A percentile compares a stretch with the other conserved stretches of the same genome.
Conservation (phyloP, 2,888 invertebrate species). For the Sesamia inferens region DNA sequence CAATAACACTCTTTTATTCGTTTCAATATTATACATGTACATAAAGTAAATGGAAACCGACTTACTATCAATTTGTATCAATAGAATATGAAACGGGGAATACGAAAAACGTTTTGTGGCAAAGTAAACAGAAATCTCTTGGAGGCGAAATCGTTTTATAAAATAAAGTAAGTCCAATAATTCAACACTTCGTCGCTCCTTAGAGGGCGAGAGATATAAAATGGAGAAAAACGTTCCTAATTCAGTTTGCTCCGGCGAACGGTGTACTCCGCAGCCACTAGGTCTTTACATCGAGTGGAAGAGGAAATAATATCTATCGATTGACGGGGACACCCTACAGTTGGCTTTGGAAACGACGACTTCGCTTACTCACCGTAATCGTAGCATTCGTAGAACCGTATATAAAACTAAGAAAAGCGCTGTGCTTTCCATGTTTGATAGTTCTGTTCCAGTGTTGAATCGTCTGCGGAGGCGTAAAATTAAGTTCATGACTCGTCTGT, state of each 20-base stretch:
- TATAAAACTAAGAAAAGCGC: conserved; percentile 62
- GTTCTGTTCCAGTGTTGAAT: conserved; percentile 52
- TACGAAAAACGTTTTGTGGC: conserved; percentile 76
- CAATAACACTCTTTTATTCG: conserved; percentile 55
- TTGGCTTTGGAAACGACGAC: conserved; percentile 72
- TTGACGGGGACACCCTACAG: conserved; percentile 72
- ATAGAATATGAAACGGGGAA: conserved; percentile 74
- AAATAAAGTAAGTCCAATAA: conserved; percentile 88
- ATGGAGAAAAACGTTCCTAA: conserved; percentile 87
- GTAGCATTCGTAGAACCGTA: conserved; percentile 52
- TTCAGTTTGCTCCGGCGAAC: conserved; percentile 85
- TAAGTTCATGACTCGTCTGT: conserved; percentile 47
- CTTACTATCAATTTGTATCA: conserved; percentile 73
- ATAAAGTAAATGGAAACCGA: conserved; percentile 62
- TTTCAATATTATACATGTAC: conserved; percentile 52
- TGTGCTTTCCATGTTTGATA: conserved; percentile 61
- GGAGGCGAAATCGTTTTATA: conserved; percentile 83
- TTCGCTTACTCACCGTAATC: conserved; percentile 73
- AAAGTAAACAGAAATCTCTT: conserved; percentile 84
- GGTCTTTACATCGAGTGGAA: conserved; percentile 75
- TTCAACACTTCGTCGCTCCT: conserved; percentile 86
- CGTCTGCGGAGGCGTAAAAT: conserved; percentile 50
- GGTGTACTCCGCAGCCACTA: conserved; percentile 78
- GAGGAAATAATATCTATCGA: conserved; percentile 82
- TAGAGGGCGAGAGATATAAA: conserved; percentile 84